phyloP scores from a whole-genome alignment of 2,888 invertebrate species.

The Oscheius myriophilus region DNA sequence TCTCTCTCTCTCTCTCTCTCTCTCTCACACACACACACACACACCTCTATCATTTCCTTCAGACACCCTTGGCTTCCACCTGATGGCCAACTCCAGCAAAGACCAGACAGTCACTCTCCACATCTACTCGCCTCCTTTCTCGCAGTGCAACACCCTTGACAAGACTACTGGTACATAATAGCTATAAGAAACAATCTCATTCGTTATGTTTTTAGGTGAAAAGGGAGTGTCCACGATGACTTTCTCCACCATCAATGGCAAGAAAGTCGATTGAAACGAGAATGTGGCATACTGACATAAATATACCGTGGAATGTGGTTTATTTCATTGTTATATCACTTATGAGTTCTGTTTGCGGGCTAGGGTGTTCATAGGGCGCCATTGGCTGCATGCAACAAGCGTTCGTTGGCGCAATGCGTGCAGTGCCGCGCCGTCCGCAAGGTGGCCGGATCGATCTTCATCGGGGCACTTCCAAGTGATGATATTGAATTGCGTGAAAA shows the following conservation, averaged over 20 bases:
- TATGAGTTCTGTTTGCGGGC: neutral
- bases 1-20: no score
- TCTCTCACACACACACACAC: no score
- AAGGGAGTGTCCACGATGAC: neutral
- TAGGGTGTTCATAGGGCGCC: neutral
- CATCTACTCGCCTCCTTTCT: constrained; percentile 1
- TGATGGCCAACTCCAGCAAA: constrained; percentile 1
- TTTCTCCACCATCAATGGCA: constrained; percentile 1
- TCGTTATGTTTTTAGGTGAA: neutral
- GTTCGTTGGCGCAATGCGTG: neutral
- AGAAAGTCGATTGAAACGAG: no score
- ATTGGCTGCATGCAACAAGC: neutral
- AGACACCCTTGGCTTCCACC: neutral
- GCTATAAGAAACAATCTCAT: neutral
- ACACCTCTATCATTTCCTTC: neutral
- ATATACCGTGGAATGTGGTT: no score
- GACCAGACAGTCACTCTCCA: neutral
- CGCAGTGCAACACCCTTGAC: neutral
- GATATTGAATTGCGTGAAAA: constrained; percentile 27
- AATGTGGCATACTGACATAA: no score
- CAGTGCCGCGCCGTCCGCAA: neutral
- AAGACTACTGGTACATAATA: neutral
- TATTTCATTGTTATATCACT: no score
- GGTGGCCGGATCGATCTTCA: neutral
- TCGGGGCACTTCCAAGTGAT: constrained; percentile 18